These are phyloP conservation scores for Calonectris borealis DNA, from an alignment of 2,113 vertebrate species.

Conservation along the genomic window DNA sequence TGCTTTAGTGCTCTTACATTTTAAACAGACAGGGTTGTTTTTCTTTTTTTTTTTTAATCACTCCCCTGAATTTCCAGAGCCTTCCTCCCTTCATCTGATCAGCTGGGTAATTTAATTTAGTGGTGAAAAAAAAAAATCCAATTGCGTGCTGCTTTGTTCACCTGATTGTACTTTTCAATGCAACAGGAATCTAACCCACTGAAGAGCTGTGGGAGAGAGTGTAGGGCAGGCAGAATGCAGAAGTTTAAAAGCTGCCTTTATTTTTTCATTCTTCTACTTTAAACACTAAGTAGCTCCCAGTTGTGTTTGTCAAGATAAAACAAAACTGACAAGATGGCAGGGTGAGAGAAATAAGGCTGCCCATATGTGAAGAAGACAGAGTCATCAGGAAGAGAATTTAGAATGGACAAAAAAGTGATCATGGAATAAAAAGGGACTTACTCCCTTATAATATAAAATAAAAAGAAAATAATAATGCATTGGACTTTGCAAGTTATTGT, in stretches of 20 bases:
- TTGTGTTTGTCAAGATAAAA: constrained; percentile 10
- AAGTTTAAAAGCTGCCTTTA: constrained; percentile 23
- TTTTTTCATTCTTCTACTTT: background rate
- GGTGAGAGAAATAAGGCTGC: background rate
- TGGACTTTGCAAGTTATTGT: background rate
- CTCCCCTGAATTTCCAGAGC: background rate
- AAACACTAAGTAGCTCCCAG: background rate
- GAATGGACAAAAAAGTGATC: background rate
- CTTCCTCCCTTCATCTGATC: background rate
- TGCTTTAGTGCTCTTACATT: background rate
- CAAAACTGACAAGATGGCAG: background rate
- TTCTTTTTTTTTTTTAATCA: background rate
- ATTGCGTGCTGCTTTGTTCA: background rate
- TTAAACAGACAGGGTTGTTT: background rate
- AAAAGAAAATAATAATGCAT: background rate
- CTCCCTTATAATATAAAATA: background rate
- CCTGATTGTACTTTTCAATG: constrained; percentile 1
- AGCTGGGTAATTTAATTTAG: constrained; percentile 24
- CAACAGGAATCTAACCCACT: background rate
- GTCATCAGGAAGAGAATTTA: background rate
- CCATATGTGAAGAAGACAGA: background rate
- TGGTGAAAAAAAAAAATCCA: background rate
- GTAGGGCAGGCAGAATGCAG: background rate
- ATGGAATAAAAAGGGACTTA: background rate
- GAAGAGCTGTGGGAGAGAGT: background rate